Evolutionary conservation across 2,888 invertebrate species (phyloP).

Genomic region (Noctua pronuba): DNA sequence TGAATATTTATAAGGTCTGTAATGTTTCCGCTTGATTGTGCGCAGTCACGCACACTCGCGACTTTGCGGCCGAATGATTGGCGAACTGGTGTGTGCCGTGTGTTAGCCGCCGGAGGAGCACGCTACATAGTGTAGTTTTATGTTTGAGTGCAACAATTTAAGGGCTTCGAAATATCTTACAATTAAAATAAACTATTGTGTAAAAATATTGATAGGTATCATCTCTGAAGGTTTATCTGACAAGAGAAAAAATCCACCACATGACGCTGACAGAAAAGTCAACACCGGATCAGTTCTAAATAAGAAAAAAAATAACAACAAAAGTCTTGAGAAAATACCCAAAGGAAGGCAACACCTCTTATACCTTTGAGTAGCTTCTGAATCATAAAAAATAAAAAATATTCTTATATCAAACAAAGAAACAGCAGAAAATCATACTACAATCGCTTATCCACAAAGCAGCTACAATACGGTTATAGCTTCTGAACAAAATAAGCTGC

Average conservation of each 20-base stretch:
- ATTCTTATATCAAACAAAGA: background rate
- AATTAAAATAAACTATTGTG: background rate
- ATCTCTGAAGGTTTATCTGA: background rate
- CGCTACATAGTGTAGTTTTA: constrained; percentile 21
- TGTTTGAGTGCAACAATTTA: background rate
- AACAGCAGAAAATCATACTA: constrained; percentile 24
- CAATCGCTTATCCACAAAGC: constrained; percentile 31
- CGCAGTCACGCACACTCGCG: constrained; percentile 63
- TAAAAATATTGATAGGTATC: background rate
- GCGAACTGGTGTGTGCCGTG: constrained; percentile 56
- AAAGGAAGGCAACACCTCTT: background rate
- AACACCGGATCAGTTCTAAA: background rate
- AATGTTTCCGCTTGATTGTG: constrained; percentile 69
- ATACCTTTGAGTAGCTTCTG: background rate
- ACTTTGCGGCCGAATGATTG: constrained; percentile 57
- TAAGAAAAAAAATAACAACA: background rate
- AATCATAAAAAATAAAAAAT: background rate
- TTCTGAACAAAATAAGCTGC: constrained; percentile 43
- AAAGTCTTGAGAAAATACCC: background rate
- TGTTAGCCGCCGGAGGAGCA: constrained; percentile 16
- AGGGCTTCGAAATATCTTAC: background rate
- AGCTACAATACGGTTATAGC: constrained; percentile 35
- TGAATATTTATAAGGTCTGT: constrained; percentile 67
- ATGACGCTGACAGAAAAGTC: background rate
- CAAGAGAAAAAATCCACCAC: background rate